phyloP scores from a whole-genome alignment of 2,797 vertebrate species.

The Acanthornis magna region DNA sequence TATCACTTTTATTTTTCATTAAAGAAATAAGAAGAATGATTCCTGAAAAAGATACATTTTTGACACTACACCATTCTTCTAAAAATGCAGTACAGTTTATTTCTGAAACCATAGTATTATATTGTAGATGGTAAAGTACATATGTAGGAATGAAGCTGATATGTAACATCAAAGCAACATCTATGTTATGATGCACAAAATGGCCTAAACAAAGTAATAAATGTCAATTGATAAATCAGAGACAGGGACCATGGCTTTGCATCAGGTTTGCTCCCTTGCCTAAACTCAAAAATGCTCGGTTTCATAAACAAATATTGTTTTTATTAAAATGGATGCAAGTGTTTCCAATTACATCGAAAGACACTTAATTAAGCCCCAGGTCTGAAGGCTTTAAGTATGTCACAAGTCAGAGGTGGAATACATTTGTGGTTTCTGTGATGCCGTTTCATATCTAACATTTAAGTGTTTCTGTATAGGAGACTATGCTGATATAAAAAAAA shows the following conservation, averaged over 20 bases:
- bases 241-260: not conserved
- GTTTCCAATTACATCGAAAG: not conserved
- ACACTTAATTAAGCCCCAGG: not conserved
- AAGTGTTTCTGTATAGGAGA: not conserved
- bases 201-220: not conserved
- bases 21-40: not conserved
- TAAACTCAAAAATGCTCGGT: not conserved
- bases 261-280: not conserved
- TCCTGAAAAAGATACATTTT: not conserved
- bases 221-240: not conserved
- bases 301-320: not conserved
- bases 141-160: not conserved
- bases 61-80: not conserved
- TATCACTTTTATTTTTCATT: not conserved
- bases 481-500: not conserved
- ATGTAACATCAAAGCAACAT: not conserved
- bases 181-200: not conserved
- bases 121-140: not conserved
- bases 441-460: not conserved
- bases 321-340: not conserved
- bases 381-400: not conserved
- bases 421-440: not conserved
- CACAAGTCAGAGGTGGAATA: not conserved
- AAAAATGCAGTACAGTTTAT: not conserved
- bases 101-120: not conserved